Evolutionary conservation across 2,797 vertebrate genomes (phyloP).

Genomic region (Salmo trutta): DNA sequence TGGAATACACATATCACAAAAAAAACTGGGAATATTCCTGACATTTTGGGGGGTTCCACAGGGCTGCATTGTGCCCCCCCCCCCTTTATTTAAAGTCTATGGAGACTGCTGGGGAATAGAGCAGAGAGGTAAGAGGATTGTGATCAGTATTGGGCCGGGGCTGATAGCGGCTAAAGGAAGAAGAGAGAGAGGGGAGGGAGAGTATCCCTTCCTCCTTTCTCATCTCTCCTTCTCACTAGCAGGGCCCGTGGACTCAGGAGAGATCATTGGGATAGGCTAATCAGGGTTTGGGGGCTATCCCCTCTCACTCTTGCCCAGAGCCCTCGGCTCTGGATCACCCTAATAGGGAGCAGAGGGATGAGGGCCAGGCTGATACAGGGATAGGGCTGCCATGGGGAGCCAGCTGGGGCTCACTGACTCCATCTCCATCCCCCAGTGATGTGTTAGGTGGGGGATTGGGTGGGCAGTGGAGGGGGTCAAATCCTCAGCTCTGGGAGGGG

Average conservation of each 20-base stretch:
- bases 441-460: constrained; percentile 36
- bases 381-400: constrained; percentile 24
- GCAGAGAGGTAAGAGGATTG: constrained; percentile 77
- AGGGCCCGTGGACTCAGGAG: constrained; percentile 23
- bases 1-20: constrained; percentile 11
- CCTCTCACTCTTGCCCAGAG: constrained; percentile 23
- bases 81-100: constrained; percentile 67
- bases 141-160: constrained; percentile 71
- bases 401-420: constrained; percentile 12
- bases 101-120: constrained; percentile 76
- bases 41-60: constrained; percentile 29
- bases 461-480: constrained; percentile 17
- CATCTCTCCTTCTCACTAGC: constrained; percentile 10
- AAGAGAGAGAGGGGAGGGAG: constrained; percentile 50
- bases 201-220: constrained; percentile 3
- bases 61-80: constrained; percentile 37
- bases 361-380: constrained; percentile 45
- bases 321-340: constrained; percentile 42
- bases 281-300: constrained; percentile 41
- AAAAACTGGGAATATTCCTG: not conserved
- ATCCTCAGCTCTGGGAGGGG: constrained; percentile 40
- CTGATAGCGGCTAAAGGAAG: constrained; percentile 61
- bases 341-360: constrained; percentile 48
- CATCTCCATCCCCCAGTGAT: constrained; percentile 10
- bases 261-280: constrained; percentile 32